These are phyloP conservation scores for Cantharis rufa DNA, from an alignment of 2,888 invertebrate genomes.

Conservation along the genomic window DNA sequence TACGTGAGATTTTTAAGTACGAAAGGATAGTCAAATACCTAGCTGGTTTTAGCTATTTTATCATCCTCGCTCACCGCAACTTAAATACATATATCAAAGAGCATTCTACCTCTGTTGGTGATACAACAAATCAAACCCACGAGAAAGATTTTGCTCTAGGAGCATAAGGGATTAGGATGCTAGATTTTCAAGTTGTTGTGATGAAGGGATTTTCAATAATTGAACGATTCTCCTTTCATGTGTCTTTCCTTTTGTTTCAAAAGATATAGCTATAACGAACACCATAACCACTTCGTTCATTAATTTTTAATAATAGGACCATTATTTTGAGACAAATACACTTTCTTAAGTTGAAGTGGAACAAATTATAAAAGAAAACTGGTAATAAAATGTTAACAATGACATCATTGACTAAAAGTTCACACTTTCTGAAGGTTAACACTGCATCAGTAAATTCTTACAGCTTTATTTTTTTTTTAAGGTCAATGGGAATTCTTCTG, in stretches of 20 bases:
- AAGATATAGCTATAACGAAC: too few relatives aligned
- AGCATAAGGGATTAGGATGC: too few relatives aligned
- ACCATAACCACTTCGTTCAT: background rate
- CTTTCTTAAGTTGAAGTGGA: background rate
- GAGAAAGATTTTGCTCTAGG: too few relatives aligned
- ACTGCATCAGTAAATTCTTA: background rate
- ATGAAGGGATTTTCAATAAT: too few relatives aligned
- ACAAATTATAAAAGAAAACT: background rate
- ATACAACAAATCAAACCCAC: too few relatives aligned
- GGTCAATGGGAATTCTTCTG: slow-evolving; percentile 68
- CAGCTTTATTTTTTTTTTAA: slow-evolving; percentile 46
- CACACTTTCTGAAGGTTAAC: background rate
- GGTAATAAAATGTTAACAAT: background rate
- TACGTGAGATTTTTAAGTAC: background rate
- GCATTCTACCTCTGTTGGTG: too few relatives aligned
- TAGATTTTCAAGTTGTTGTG: too few relatives aligned
- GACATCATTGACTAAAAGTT: background rate
- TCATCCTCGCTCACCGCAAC: too few relatives aligned
- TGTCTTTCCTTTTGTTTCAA: too few relatives aligned
- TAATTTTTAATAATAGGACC: background rate
- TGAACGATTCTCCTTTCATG: too few relatives aligned
- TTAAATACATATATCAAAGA: background rate
- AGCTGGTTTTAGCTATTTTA: too few relatives aligned
- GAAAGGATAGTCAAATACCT: too few relatives aligned
- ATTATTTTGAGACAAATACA: background rate